Base-by-base conservation (phyloP, 2,797 vertebrate species). In the Silurus lanzhouensis region DNA sequence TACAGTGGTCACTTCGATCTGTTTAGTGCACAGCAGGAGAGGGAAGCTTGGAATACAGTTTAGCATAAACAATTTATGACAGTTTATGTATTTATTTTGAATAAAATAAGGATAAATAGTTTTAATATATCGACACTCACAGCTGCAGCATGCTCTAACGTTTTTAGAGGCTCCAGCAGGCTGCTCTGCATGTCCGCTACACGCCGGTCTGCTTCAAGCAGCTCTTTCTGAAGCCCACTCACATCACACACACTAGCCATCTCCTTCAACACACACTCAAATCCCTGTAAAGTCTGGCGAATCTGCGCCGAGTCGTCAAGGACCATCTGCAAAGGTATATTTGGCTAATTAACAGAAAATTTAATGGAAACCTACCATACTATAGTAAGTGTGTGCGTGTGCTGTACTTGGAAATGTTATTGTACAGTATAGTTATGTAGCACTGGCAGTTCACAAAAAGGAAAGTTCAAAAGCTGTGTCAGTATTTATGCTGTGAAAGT, bases 221-320 rank as follows among this genome's bases (percentile, higher is more conserved):
- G 92, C 77, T 95, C 93, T 0, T 95, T 90, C 88, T 91, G 92
- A 6, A 96, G 88, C 12, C 38, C 48, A 0, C 92, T 92, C 0
- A 96, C 94, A 81, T 98, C 95, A 64, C 96, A 96, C 46, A 98
- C 91, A 27, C 92, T 61, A 0, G 95, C 94, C 90, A 99, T 93
- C 19, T 97, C 96, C 89, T 93, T 91, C 82, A 99, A 90, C 76
- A 97, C 94, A 0, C 92, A 85, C 31, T 88, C 91, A 82, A 98
- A 91, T 9, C 88, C 90, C 78, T 95, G 95, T 38, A 99, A 93
- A 13, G 95, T 93, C 70, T 84, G 93, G 13, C 96, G 94, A 89
- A 97, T 98, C 94, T 98, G 97, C 8, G 94, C 94, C 0, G 96
- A 96, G 90, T 98, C 97, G 68, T 96, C 94, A 90, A 98, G 88